phyloP scores from a whole-genome alignment of 2,888 invertebrate species.

The Marronus borbonicus region DNA sequence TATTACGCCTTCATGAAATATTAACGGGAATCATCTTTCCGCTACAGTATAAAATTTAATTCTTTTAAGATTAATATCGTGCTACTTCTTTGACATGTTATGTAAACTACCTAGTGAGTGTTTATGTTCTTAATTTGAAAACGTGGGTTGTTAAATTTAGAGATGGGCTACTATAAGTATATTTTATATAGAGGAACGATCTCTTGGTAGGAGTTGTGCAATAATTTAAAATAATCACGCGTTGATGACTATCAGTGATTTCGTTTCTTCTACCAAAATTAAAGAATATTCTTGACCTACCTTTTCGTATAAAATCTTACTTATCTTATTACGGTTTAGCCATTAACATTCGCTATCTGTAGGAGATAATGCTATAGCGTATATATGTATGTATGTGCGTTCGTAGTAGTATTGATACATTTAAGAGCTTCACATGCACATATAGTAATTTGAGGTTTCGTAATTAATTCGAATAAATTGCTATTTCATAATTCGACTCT shows the following conservation, averaged over 20 bases:
- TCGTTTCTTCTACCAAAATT: too few relatives aligned
- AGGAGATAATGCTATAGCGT: background rate
- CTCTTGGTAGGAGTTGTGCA: background rate
- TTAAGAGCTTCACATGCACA: background rate
- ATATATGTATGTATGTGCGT: background rate
- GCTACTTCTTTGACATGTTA: conserved; percentile 20
- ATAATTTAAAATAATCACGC: background rate
- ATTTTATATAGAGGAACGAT: background rate
- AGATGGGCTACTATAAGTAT: background rate
- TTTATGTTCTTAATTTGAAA: conserved; percentile 9
- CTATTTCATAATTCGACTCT: conserved; percentile 34
- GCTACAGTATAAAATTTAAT: conserved; percentile 16
- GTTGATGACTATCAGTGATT: background rate
- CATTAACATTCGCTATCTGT: background rate
- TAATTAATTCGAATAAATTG: conserved; percentile 33
- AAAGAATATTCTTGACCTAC: too few relatives aligned
- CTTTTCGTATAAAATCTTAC: too few relatives aligned
- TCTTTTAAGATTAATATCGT: conserved; percentile 25
- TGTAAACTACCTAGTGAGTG: conserved; percentile 12
- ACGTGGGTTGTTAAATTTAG: conserved; percentile 5
- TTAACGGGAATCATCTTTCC: conserved; percentile 36
- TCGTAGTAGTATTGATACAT: background rate
- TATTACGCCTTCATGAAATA: conserved; percentile 44
- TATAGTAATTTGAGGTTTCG: conserved; percentile 31
- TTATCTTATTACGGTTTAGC: background rate